phyloP scores from a whole-genome alignment of 2,888 invertebrate genomes.

The Poecilus cupreus region DNA sequence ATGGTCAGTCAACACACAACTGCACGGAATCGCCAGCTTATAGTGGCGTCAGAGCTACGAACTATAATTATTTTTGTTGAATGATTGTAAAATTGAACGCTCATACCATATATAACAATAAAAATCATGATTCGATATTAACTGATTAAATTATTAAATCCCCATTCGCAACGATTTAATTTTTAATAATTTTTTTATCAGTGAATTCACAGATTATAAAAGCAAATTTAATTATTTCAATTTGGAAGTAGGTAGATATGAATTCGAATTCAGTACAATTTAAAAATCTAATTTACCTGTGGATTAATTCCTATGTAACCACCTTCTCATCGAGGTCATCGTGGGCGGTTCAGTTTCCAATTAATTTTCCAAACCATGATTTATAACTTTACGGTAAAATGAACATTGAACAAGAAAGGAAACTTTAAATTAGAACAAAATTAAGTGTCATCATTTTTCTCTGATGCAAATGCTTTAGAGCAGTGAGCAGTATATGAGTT shows the following conservation, averaged over 20 bases:
- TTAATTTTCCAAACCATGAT: conserved; percentile 3
- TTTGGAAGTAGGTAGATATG: not conserved
- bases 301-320: not conserved
- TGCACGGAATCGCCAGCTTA: too few species aligned
- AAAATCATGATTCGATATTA: too few species aligned
- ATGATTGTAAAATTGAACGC: too few species aligned
- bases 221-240: not conserved
- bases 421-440: conserved; percentile 13
- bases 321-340: not conserved
- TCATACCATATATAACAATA: too few species aligned
- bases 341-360: not conserved
- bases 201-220: not conserved
- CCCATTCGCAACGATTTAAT: too few species aligned
- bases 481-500: not conserved
- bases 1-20: too few species aligned
- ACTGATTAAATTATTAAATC: too few species aligned
- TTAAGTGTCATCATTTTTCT: not conserved
- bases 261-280: not conserved
- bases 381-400: not conserved
- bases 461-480: not conserved
- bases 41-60: too few species aligned
- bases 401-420: not conserved
- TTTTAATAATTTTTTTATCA: not conserved
- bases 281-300: not conserved
- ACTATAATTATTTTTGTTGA: too few species aligned